Evolutionary conservation across 2,797 vertebrate genomes (phyloP), one percentile per base, ranked within the genome.

Genomic region (Gymnocypris eckloni): DNA sequence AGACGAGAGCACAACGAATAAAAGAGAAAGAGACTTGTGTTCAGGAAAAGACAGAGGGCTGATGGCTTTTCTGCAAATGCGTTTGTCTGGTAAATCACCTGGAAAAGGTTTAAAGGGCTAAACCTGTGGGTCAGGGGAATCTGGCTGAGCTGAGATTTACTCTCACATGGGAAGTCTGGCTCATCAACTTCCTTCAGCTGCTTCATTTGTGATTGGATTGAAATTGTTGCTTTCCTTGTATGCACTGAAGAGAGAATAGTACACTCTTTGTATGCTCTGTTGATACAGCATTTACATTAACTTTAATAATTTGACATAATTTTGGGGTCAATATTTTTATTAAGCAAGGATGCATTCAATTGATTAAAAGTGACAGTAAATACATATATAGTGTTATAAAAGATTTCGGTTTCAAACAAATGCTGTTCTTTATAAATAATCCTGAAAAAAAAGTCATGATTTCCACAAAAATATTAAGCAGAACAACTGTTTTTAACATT

Each of bases 11-110:
- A 66, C 28, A 61, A 54, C 28, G 50, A 76, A 43, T n/a, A 80
- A 76, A 37, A 69, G 64, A 22, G 43, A 75, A 39, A 67, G 50
- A 43, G 71, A 64, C 83, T 79, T 54, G 37, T 43, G 70, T 83
- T 73, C 45, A 70, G 76, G 59, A 20, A 12, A 85, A 82, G 39
- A 69, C 25, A 43, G 64, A 69, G 37, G 39, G 25, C 13, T 70
- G 50, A 72, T 56, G 67, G 82, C 39, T 84, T 84, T 59, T 81
- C 37, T 81, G 78, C 43, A 81, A 77, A 88, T 86, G 20, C 66
- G 56, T 79, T 84, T 85, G 52, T 80, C 64, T 67, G 64, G 76
- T 79, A 78, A 79, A 85, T 67, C 61, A 54, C 22, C 45, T 20
- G 33, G 48, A 67, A 83, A 41, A 25, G 73, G 61, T 84, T 67